Percentiles rank a stretch among this genome's conserved stretches.
These are phyloP conservation scores for Cantharis nigra DNA, from an alignment of 2,888 invertebrate species.

Conservation along the genomic window DNA sequence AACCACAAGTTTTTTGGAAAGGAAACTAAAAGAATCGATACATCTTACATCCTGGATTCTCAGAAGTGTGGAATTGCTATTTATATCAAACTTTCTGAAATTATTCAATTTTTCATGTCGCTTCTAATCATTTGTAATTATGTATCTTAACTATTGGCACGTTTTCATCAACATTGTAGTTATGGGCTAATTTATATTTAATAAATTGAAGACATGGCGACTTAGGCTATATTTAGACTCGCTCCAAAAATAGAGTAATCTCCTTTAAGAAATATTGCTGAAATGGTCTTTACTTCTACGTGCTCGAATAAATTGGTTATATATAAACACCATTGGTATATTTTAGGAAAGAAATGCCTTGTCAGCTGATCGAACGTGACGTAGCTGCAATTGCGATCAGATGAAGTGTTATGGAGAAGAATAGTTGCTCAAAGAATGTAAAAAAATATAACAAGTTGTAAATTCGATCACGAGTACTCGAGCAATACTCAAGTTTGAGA, in stretches of 20 bases:
- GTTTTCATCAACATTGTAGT: background rate
- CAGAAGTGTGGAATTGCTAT: background rate
- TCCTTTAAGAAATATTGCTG: background rate
- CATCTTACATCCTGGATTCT: constrained; percentile 10
- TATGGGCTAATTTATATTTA: background rate
- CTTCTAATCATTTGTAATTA: background rate
- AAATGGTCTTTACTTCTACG: background rate
- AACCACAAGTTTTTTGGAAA: background rate
- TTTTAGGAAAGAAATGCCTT: background rate
- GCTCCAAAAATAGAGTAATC: background rate
- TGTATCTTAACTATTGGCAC: background rate
- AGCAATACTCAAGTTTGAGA: no score
- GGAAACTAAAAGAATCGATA: background rate
- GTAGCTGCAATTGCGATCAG: background rate
- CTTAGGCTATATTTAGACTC: background rate
- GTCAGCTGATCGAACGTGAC: background rate
- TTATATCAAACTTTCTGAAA: background rate
- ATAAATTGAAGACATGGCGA: background rate
- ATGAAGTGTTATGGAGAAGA: background rate
- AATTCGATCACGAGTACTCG: background rate
- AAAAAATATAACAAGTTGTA: background rate
- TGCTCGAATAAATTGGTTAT: background rate
- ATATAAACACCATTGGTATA: background rate
- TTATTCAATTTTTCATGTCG: background rate
- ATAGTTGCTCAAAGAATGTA: background rate